phyloP scores from a whole-genome alignment of 1,140 invertebrate species.

The Teleopsis dalmanni region DNA sequence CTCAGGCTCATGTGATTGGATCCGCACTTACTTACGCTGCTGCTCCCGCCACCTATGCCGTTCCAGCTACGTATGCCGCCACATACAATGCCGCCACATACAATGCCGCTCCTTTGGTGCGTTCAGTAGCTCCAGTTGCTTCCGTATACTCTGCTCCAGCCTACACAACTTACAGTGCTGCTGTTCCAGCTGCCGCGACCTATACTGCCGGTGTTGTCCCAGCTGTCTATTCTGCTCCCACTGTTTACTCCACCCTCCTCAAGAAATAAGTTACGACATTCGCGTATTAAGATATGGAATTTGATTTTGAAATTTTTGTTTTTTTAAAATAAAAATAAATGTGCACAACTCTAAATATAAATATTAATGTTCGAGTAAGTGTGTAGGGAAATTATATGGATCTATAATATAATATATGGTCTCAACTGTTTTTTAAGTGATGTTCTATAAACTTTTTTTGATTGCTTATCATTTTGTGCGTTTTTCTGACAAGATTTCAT shows the following conservation, averaged over 20 bases:
- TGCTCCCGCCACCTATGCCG: constrained; percentile 2
- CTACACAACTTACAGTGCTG: not conserved
- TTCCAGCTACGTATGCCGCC: not conserved
- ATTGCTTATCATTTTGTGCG: too few species aligned
- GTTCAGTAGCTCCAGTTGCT: not conserved
- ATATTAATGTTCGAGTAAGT: too few species aligned
- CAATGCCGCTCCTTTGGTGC: not conserved
- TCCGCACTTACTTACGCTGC: constrained; percentile 11
- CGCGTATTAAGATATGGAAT: too few species aligned
- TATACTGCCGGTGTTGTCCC: not conserved
- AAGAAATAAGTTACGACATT: constrained; percentile 7
- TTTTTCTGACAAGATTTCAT: too few species aligned
- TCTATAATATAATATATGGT: too few species aligned
- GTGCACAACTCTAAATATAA: too few species aligned
- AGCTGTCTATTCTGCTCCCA: constrained; percentile 2
- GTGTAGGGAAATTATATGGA: too few species aligned
- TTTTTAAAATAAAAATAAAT: too few species aligned
- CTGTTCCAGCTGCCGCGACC: not conserved
- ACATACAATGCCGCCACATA: not conserved
- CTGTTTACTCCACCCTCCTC: constrained; percentile 1
- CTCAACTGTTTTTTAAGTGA: too few species aligned
- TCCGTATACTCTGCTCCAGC: not conserved
- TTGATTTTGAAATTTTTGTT: too few species aligned
- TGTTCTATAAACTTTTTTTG: too few species aligned
- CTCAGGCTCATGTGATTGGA: constrained; percentile 7